These are phyloP conservation scores for Epizoanthus ramosus DNA, from an alignment of 92 coral and sea anemone genomes.

Conservation along the genomic window DNA sequence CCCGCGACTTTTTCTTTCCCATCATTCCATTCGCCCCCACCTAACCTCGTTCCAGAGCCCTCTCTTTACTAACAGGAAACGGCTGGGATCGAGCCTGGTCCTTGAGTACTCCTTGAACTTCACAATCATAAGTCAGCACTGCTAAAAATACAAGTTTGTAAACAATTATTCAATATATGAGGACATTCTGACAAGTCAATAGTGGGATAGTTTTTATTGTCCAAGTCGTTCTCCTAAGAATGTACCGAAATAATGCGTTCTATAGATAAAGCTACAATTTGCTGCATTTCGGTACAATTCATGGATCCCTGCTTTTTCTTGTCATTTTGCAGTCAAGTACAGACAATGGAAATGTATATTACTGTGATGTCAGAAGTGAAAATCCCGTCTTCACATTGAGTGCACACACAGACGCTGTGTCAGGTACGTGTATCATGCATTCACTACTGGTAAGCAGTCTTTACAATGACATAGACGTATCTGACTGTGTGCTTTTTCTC, in stretches of 20 bases:
- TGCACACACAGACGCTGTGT: constrained; percentile 89
- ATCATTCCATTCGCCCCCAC: no score
- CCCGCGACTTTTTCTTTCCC: no score
- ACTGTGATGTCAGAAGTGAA: constrained; percentile 93
- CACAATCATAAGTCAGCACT: no score
- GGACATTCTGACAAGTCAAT: no score
- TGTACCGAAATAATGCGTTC: background rate
- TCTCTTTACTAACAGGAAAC: no score
- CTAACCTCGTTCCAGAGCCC: no score
- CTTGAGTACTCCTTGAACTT: no score
- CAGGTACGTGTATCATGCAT: constrained; percentile 59
- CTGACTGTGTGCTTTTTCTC: no score
- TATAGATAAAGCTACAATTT: background rate
- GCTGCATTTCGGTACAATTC: background rate
- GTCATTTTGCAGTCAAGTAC: constrained; percentile 73
- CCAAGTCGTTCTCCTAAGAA: background rate
- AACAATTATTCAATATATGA: no score
- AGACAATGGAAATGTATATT: constrained; percentile 87
- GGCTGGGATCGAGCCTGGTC: no score
- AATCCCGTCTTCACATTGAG: constrained; percentile 82
- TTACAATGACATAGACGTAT: no score
- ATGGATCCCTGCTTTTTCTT: background rate
- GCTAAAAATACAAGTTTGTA: no score
- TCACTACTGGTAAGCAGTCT: background rate
- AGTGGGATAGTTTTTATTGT: background rate